Evolutionary conservation across 2,113 vertebrate species (phyloP).

Genomic region (Oenanthe melanoleuca): DNA sequence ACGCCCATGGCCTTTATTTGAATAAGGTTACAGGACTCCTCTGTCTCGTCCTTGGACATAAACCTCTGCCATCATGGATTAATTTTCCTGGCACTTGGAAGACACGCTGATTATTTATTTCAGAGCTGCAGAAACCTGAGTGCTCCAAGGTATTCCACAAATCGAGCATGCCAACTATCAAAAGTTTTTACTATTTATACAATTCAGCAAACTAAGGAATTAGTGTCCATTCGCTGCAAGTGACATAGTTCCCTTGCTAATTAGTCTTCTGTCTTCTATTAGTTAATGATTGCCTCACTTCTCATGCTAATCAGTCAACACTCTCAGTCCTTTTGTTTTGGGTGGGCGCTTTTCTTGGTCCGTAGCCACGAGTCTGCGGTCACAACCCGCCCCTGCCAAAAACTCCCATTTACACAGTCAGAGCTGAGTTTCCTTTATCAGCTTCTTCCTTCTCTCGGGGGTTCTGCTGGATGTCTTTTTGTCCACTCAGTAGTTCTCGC

Average conservation of each 20-base stretch:
- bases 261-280: not conserved
- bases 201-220: not conserved
- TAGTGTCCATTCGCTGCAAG: not conserved
- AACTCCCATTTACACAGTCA: accelerated
- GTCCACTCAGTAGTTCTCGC: not conserved
- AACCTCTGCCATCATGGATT: not conserved
- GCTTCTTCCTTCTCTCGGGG: not conserved
- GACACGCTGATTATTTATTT: not conserved
- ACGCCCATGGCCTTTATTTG: not conserved
- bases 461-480: not conserved
- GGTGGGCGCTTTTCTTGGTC: not conserved
- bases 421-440: not conserved
- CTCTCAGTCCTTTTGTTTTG: not conserved
- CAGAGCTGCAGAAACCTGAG: not conserved
- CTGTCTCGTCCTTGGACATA: not conserved
- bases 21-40: not conserved
- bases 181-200: not conserved
- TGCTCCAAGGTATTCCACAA: not conserved
- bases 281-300: accelerated
- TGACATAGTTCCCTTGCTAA: not conserved
- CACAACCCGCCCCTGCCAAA: not conserved
- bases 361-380: accelerated
- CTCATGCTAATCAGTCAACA: not conserved
- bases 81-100: not conserved
- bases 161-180: accelerated